phyloP scores from a whole-genome alignment of 2,888 invertebrate genomes.

The Nesidiocoris tenuis region DNA sequence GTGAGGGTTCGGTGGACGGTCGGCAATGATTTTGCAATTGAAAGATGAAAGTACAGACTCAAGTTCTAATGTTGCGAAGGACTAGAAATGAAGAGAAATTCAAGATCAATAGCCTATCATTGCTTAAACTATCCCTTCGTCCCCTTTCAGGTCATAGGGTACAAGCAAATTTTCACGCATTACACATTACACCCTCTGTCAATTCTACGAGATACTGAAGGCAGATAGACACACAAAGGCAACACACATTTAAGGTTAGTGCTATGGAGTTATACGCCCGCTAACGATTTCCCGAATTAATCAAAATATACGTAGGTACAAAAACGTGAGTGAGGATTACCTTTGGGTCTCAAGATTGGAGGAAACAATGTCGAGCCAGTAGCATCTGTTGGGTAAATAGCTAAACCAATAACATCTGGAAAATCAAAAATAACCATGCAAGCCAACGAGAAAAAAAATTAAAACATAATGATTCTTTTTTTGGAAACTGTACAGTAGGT shows the following conservation, averaged over 20 bases:
- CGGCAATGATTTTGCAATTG: too few relatives aligned
- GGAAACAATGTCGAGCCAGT: conserved; percentile 70
- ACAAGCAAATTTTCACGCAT: too few relatives aligned
- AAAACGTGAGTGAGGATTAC: conserved; percentile 56
- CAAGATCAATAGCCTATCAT: too few relatives aligned
- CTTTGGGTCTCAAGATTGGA: conserved; percentile 69
- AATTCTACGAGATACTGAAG: not conserved
- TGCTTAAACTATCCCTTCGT: too few relatives aligned
- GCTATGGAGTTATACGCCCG: conserved; percentile 10
- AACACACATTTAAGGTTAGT: conserved; percentile 17
- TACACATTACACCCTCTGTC: not conserved
- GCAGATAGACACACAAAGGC: not conserved
- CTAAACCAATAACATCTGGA: conserved; percentile 72
- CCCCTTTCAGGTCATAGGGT: too few relatives aligned
- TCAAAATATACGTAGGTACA: conserved; percentile 25
- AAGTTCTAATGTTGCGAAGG: too few relatives aligned
- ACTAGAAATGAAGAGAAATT: too few relatives aligned
- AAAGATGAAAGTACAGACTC: too few relatives aligned
- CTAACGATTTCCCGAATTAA: conserved; percentile 22
- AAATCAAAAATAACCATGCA: conserved; percentile 54
- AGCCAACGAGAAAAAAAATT: conserved; percentile 37
- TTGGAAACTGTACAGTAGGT: conserved; percentile 14
- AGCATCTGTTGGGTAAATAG: conserved; percentile 74
- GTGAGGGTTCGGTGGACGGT: too few relatives aligned
- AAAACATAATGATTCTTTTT: conserved; percentile 22